Evolutionary conservation across 2,888 invertebrate genomes (phyloP).

Genomic region (Antitype chi): DNA sequence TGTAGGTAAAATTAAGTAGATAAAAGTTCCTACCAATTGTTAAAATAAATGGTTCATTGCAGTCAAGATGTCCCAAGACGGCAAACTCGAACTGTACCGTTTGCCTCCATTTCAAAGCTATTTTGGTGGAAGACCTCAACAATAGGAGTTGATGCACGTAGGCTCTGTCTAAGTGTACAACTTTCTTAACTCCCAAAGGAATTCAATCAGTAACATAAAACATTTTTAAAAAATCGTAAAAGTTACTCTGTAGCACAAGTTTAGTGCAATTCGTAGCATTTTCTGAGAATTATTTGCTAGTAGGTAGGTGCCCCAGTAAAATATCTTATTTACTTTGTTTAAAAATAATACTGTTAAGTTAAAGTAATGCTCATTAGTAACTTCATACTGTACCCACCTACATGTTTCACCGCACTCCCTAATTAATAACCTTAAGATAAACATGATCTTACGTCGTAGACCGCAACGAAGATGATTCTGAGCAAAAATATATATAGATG

Average conservation of each 20-base stretch:
- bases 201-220: neutral
- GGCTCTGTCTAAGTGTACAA: neutral
- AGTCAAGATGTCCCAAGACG: neutral
- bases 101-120: neutral
- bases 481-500: neutral
- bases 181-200: neutral
- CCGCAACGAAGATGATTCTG: neutral
- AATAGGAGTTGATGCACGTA: neutral
- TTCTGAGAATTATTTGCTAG: neutral
- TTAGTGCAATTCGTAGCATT: neutral
- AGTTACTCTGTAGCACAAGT: neutral
- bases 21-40: neutral
- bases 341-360: neutral
- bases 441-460: slow-evolving; percentile 3
- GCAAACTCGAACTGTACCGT: no score
- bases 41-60: neutral
- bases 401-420: neutral
- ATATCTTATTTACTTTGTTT: neutral
- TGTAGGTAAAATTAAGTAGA: neutral
- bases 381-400: no score
- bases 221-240: neutral
- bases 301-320: no score
- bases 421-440: neutral
- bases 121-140: neutral
- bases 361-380: neutral